A percentile compares a stretch with the other conserved stretches of the same genome.
Conservation (phyloP, 2,888 invertebrate genomes). For the Conus canariensis region DNA sequence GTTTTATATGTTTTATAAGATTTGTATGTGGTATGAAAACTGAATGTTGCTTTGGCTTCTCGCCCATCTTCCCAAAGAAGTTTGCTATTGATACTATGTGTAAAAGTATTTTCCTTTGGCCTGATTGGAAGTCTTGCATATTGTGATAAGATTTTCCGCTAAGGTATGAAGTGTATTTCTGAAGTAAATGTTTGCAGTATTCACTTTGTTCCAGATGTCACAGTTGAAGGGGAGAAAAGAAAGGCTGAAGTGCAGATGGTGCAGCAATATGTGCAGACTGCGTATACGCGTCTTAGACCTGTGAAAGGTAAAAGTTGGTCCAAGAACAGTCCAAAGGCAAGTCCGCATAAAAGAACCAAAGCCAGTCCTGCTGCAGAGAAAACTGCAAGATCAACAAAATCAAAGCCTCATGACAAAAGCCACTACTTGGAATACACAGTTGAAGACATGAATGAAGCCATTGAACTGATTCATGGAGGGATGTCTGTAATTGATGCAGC, state of each 20-base stretch:
- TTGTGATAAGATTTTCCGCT: too few species aligned
- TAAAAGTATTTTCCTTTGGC: too few species aligned
- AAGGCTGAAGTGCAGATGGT: background rate
- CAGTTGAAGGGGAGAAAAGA: too few species aligned
- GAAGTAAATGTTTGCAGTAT: background rate
- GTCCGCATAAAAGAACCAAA: too few species aligned
- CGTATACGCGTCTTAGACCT: background rate
- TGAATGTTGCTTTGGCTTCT: too few species aligned
- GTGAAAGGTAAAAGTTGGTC: background rate
- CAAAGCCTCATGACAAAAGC: background rate
- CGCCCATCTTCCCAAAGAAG: too few species aligned
- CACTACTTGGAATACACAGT: constrained; percentile 11
- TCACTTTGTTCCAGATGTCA: constrained; percentile 15
- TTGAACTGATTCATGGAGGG: constrained; percentile 38
- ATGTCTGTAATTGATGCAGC: constrained; percentile 40
- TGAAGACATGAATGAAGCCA: constrained; percentile 34
- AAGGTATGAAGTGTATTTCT: background rate
- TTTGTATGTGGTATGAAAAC: too few species aligned
- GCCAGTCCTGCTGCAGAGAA: too few species aligned
- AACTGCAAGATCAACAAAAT: too few species aligned
- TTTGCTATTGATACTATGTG: too few species aligned
- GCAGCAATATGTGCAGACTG: background rate
- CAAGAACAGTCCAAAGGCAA: background rate
- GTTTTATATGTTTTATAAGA: too few species aligned
- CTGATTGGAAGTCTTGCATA: too few species aligned